Evolutionary conservation across 2,888 invertebrate genomes (phyloP), one percentile per base, ranked within the genome.

Genomic region (Orthosia gothica): DNA sequence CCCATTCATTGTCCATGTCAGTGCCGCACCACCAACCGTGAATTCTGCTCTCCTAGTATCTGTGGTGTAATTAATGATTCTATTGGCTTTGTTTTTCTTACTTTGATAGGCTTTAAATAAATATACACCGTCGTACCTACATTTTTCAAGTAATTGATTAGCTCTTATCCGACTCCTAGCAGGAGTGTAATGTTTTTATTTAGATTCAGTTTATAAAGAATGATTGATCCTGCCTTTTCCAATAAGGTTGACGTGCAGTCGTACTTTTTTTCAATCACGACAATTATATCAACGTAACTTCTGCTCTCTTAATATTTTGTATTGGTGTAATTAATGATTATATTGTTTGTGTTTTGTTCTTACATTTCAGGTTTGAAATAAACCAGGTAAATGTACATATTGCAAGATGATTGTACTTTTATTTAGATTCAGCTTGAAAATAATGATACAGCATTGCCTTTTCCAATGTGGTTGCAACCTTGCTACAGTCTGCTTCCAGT

Each of bases 11-110:
- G 32, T 70, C n/a, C 47, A n/a, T 70, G 52, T 70, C 18, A 52
- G 63, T 78, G 78, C 52, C 63, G 26, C 70, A 32, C 62, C 15
- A 78, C 76, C 52, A 70, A 49, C 49, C 58, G 58, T 70, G 54
- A 54, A 52, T 20, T 63, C 47, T 76, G 58, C n/a, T 23, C 63
- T 57, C 79, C 58, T 76, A 20, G 70, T 76, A 32, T 3, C 16
- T 13, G 64, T 50, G 23, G 15, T 52, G 69, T 62, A 70, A 76
- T 62, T 52, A 70, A 58, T 52, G 52, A 12, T 47, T 62, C 5
- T 23, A 45, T 45, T 74, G 45, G 13, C 11, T 18, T 50, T 63
- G 26, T 50, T 20, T 45, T 73, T 23, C 15, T 15, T 47, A 5
- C 7, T 49, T 61, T 18, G 40, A 32, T 12, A n/a, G 15, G 13